These are phyloP conservation scores for cattle (Bos taurus) DNA, from an alignment of 2,113 vertebrate genomes.

Conservation along the genomic window DNA sequence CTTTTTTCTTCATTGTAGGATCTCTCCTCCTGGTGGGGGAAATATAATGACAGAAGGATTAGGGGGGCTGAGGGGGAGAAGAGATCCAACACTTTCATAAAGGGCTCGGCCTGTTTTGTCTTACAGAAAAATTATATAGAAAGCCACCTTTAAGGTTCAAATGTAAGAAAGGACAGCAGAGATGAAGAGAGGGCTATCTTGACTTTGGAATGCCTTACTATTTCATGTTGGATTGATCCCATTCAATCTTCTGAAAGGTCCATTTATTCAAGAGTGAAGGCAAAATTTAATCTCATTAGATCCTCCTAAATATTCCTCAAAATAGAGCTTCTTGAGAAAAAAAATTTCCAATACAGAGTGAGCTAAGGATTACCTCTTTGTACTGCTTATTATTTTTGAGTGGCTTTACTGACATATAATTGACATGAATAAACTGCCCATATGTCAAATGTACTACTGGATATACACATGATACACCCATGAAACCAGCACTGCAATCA, in stretches of 20 bases:
- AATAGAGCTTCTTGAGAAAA: background rate
- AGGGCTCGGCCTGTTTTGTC: background rate
- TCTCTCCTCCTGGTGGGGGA: background rate
- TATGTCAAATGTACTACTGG: background rate
- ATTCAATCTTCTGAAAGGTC: background rate
- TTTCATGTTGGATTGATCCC: background rate
- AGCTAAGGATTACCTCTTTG: background rate
- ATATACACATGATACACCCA: background rate
- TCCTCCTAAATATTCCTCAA: background rate
- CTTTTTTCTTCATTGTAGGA: background rate
- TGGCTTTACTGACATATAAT: background rate
- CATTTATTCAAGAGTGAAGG: background rate
- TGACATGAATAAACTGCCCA: background rate
- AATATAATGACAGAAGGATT: background rate
- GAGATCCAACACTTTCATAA: background rate
- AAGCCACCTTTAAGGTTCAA: background rate
- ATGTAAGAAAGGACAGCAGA: background rate
- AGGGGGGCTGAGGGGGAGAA: rapidly evolving
- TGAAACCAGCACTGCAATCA: background rate
- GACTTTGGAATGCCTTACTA: background rate
- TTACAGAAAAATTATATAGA: background rate
- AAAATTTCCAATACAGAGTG: background rate
- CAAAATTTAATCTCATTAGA: background rate
- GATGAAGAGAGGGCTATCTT: background rate
- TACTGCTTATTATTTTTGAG: background rate